phyloP scores from a whole-genome alignment of 2,113 vertebrate species.

The Chloroceryle aenea region DNA sequence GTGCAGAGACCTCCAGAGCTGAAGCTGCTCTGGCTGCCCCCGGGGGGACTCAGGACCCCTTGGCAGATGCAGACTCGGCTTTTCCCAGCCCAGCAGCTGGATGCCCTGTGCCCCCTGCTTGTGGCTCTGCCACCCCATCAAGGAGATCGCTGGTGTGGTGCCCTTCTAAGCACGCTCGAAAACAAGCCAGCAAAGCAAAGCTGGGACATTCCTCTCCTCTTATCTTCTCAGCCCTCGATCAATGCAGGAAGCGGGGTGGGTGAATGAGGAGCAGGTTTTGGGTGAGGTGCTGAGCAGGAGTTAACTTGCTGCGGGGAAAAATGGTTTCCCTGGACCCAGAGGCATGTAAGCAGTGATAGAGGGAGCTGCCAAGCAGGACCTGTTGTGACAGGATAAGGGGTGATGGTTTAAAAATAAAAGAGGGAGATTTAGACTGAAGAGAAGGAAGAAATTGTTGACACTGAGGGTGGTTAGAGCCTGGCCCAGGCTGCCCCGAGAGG shows the following conservation, averaged over 20 bases:
- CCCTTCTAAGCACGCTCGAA: background rate
- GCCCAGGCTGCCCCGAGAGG: background rate
- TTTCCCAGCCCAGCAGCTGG: background rate
- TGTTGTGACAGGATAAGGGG: background rate
- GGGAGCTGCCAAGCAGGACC: background rate
- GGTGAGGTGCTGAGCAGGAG: fast-evolving
- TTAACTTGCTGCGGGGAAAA: fast-evolving
- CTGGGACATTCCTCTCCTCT: fast-evolving
- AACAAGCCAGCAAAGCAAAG: background rate
- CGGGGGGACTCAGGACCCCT: fast-evolving
- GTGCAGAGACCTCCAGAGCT: background rate
- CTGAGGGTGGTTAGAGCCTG: no score
- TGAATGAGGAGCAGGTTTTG: background rate
- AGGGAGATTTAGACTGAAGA: background rate
- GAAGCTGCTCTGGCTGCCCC: background rate
- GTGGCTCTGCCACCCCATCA: fast-evolving
- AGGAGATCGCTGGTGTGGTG: fast-evolving
- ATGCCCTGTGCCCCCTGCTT: fast-evolving
- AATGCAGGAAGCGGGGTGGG: background rate
- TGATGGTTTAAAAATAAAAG: background rate
- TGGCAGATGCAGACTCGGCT: background rate
- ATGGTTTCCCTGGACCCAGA: background rate
- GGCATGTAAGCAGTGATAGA: background rate
- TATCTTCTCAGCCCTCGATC: fast-evolving
- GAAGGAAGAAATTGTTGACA: background rate